phyloP scores from a whole-genome alignment of 2,888 invertebrate species.

The Cataglyphis rosenhaueri region DNA sequence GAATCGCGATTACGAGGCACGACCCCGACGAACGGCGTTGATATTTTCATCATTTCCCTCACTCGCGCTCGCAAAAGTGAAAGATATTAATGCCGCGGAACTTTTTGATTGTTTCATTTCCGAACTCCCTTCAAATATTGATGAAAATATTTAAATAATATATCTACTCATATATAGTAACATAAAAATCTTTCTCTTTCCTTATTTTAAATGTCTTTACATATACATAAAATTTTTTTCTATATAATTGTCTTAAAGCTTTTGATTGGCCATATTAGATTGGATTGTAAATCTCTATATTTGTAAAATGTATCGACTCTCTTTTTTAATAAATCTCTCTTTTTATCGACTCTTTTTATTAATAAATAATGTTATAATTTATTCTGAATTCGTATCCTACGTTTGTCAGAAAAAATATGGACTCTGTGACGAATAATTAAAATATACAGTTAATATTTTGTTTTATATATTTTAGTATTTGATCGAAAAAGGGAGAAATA shows the following conservation, averaged over 20 bases:
- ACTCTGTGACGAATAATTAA: not conserved
- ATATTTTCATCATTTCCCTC: slow-evolving; percentile 45
- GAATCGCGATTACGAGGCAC: slow-evolving; percentile 35
- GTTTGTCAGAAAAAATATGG: slow-evolving; percentile 2
- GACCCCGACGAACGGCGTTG: slow-evolving; percentile 4
- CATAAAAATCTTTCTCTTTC: not conserved
- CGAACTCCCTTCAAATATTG: not conserved
- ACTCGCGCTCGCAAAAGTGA: slow-evolving; percentile 33
- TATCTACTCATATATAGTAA: not conserved
- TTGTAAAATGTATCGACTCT: not conserved
- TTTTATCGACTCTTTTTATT: not conserved
- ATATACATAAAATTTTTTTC: not conserved
- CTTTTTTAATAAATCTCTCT: not conserved
- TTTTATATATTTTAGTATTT: not conserved
- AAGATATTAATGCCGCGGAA: slow-evolving; percentile 32
- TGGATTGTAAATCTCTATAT: not conserved
- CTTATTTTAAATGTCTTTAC: not conserved
- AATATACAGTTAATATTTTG: slow-evolving; percentile 18
- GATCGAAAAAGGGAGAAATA: not conserved
- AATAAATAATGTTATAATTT: slow-evolving; percentile 4
- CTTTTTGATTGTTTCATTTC: slow-evolving; percentile 22
- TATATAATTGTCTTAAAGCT: not conserved
- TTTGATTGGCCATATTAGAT: not conserved
- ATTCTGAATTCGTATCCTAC: not conserved
- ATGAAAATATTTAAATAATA: slow-evolving; percentile 8